Percentiles rank a stretch among this genome's conserved stretches.
Conservation (phyloP, 2,888 invertebrate species). For the Octonoba sinensis region DNA sequence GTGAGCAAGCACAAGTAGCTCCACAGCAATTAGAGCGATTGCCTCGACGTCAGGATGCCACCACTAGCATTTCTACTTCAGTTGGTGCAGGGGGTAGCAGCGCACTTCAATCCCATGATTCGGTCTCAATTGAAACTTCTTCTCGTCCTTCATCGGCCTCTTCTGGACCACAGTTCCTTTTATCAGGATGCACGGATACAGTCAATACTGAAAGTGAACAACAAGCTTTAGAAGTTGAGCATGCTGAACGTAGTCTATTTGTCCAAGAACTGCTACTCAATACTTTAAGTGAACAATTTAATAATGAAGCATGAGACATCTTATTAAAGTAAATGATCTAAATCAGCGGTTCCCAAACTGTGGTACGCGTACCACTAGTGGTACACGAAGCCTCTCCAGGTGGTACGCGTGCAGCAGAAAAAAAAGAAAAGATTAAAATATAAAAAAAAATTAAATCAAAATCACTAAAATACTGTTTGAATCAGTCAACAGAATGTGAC, state of each 20-base stretch:
- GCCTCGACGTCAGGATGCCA: slow-evolving; percentile 77
- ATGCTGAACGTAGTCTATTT: slow-evolving; percentile 79
- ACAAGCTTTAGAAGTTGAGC: slow-evolving; percentile 75
- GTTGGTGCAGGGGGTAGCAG: slow-evolving; percentile 50
- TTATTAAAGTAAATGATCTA: slow-evolving; percentile 51
- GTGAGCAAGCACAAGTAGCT: slow-evolving; percentile 87
- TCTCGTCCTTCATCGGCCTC: slow-evolving; percentile 62
- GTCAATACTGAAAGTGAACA: slow-evolving; percentile 75
- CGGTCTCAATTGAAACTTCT: slow-evolving; percentile 54
- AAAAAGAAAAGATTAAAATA: too few relatives aligned
- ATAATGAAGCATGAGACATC: slow-evolving; percentile 57
- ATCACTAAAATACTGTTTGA: too few relatives aligned
- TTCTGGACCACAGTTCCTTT: slow-evolving; percentile 64
- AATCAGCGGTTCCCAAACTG: too few relatives aligned
- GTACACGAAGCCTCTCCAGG: too few relatives aligned
- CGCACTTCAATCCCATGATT: slow-evolving; percentile 50
- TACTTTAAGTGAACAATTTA: slow-evolving; percentile 73
- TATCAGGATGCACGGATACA: slow-evolving; percentile 73
- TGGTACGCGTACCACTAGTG: too few relatives aligned
- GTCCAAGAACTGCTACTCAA: slow-evolving; percentile 80
- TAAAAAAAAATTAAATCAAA: too few relatives aligned
- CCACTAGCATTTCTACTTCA: slow-evolving; percentile 41
- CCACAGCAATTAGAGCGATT: slow-evolving; percentile 90
- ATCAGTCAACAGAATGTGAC: too few relatives aligned
- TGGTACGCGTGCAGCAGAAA: too few relatives aligned